Base-by-base conservation (phyloP, 2,888 invertebrate genomes). In the Erebia aethiops region DNA sequence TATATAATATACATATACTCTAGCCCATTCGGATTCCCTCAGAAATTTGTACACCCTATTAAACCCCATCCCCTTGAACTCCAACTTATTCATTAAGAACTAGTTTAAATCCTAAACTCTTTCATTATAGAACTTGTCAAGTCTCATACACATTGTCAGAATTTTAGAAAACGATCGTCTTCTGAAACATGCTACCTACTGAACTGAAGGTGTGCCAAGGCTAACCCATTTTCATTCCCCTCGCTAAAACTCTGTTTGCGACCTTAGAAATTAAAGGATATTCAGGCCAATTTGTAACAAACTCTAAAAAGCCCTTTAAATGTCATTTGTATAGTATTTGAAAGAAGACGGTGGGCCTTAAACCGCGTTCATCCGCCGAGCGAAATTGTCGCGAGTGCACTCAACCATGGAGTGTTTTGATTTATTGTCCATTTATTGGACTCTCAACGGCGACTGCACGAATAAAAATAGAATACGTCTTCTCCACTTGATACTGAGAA, bases 351-450 rank as follows among this genome's bases (percentile, higher is more conserved):
- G 35, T 14, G 64, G 64, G 14, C 54, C 54, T 41, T 56, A 71
- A 77, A 82, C 81, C 79, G 78, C 77, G 79, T 80, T 78, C 82
- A 77, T 76, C 82, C 81, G 82, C 79, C 78, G 72, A 83, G 86
- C 84, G 78, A 90, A 90, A 88, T 90, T 87, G 86, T 82, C 81
- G 81, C 81, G 82, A 89, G 84, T 87, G 87, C 87, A 87, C 88
- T 90, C 87, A 81, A 80, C 83, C 82, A 83, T 80, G 78, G 85
- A 90, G 84, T 88, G 88, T 90, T 91, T 87, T 90, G 92, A 92
- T 91, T 92, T 92, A 91, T 89, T 86, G 87, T 81, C 82, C 88
- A 88, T 91, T 91, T 92, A 89, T 90, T 89, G 85, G 82, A 81
- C 84, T 84, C 85, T 87, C 83, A 81, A 82, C 82, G 80, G 81